Percentiles rank a stretch among this genome's conserved stretches.
Evolutionary conservation across 2,888 invertebrate genomes (phyloP).

Genomic region (Cheilosia impressa): DNA sequence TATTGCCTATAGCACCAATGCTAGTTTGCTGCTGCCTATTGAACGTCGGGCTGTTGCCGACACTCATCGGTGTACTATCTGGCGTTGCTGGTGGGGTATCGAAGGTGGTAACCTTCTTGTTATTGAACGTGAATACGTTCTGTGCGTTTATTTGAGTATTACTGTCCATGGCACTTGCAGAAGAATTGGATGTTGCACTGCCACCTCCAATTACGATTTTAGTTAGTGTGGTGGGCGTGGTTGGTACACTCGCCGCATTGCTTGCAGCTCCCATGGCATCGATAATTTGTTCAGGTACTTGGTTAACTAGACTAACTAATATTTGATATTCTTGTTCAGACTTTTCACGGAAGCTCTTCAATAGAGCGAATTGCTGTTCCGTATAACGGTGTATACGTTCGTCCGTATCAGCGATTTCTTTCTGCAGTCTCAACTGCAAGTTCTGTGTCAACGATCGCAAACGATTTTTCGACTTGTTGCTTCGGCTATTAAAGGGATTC

Average conservation of each 20-base stretch:
- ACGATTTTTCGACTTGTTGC: conserved; percentile 84
- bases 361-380: conserved; percentile 89
- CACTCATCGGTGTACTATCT: conserved; percentile 83
- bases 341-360: conserved; percentile 89
- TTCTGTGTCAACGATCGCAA: conserved; percentile 84
- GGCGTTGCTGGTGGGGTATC: conserved; percentile 84
- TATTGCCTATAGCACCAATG: conserved; percentile 37
- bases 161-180: conserved; percentile 74
- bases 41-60: conserved; percentile 83
- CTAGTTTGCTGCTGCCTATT: conserved; percentile 78
- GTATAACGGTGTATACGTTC: conserved; percentile 90
- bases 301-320: conserved; percentile 85
- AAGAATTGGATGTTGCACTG: conserved; percentile 53
- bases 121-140: conserved; percentile 57
- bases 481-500: conserved; percentile 76
- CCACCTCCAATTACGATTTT: conserved; percentile 42
- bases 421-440: conserved; percentile 88
- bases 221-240: conserved; percentile 79
- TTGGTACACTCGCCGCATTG: conserved; percentile 76
- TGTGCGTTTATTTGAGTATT: conserved; percentile 66
- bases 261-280: conserved; percentile 77
- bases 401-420: conserved; percentile 89
- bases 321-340: conserved; percentile 89
- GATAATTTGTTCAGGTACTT: conserved; percentile 80
- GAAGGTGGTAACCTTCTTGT: conserved; percentile 81